These are phyloP conservation scores for Malurus splendens DNA, from an alignment of 2,797 vertebrate genomes.

Conservation along the genomic window DNA sequence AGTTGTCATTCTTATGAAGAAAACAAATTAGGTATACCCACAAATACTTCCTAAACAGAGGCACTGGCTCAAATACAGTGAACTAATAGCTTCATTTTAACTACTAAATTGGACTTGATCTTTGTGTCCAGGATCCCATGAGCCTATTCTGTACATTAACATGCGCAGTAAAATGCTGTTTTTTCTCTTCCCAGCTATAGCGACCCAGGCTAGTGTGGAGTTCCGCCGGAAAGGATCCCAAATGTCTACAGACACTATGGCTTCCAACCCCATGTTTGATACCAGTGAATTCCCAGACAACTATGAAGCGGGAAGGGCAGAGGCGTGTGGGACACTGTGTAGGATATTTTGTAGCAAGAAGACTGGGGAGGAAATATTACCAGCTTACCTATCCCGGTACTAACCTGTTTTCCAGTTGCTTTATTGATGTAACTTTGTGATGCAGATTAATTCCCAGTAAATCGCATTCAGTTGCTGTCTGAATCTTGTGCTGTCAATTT, in stretches of 20 bases:
- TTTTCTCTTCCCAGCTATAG: constrained; percentile 82
- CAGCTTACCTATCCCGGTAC: constrained; percentile 92
- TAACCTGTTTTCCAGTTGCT: constrained; percentile 62
- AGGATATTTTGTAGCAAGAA: constrained; percentile 95
- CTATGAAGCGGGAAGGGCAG: constrained; percentile 92
- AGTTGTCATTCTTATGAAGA: constrained; percentile 5
- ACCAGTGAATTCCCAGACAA: constrained; percentile 92
- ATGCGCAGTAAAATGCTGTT: constrained; percentile 54
- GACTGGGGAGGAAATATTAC: constrained; percentile 89
- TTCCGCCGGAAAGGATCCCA: constrained; percentile 91
- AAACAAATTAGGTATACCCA: constrained; percentile 43
- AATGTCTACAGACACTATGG: constrained; percentile 93
- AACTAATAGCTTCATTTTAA: constrained; percentile 63
- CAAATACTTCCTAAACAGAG: constrained; percentile 61
- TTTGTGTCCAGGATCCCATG: constrained; percentile 84
- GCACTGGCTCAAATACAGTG: constrained; percentile 55
- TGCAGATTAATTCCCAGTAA: background rate
- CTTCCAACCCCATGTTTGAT: constrained; percentile 89
- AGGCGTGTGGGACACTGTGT: constrained; percentile 90
- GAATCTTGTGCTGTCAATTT: background rate
- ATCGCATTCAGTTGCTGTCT: background rate
- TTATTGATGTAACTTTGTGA: constrained; percentile 18
- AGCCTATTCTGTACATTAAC: constrained; percentile 63
- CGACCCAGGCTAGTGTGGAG: constrained; percentile 89
- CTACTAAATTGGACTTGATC: constrained; percentile 76